A percentile compares a stretch with the other conserved stretches of the same genome.
These are phyloP conservation scores for Alligator sinensis DNA, from an alignment of 2,113 vertebrate species.

Conservation along the genomic window DNA sequence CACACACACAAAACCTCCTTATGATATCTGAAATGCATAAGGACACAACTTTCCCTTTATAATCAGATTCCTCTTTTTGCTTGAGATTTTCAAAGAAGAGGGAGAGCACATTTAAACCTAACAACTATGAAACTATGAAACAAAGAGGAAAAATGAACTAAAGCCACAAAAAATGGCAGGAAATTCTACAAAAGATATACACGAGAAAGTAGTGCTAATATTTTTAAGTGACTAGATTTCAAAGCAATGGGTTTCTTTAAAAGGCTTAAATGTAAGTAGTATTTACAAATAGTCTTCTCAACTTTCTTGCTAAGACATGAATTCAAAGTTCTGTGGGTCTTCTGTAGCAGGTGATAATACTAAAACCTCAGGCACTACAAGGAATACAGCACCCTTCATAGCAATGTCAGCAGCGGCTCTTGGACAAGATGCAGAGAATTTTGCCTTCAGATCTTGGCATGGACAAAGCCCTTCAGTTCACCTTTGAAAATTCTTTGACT, in stretches of 20 bases:
- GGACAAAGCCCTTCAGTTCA: conserved; percentile 33
- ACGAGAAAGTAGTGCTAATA: not conserved
- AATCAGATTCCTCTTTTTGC: not conserved
- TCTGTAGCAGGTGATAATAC: not conserved
- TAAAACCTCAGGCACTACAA: conserved; percentile 13
- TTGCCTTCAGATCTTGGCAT: not conserved
- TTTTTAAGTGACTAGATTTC: not conserved
- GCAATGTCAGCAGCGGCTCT: not conserved
- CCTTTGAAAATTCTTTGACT: not conserved
- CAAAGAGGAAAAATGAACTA: not conserved
- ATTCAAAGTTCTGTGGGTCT: not conserved
- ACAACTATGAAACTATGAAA: not conserved
- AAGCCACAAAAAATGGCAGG: not conserved
- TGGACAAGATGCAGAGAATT: not conserved
- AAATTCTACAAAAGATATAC: not conserved
- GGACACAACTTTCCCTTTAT: not conserved
- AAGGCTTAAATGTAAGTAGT: not conserved
- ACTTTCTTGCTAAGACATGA: not conserved
- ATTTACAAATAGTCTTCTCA: not conserved
- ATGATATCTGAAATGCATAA: not conserved
- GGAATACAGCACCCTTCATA: not conserved
- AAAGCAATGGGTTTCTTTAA: not conserved
- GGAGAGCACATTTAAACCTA: too few relatives aligned
- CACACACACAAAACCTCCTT: not conserved
- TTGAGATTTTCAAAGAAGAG: not conserved